Percentiles rank a stretch among this genome's conserved stretches.
Evolutionary conservation across 2,113 vertebrate genomes (phyloP).

Genomic region (Smithornis capensis): DNA sequence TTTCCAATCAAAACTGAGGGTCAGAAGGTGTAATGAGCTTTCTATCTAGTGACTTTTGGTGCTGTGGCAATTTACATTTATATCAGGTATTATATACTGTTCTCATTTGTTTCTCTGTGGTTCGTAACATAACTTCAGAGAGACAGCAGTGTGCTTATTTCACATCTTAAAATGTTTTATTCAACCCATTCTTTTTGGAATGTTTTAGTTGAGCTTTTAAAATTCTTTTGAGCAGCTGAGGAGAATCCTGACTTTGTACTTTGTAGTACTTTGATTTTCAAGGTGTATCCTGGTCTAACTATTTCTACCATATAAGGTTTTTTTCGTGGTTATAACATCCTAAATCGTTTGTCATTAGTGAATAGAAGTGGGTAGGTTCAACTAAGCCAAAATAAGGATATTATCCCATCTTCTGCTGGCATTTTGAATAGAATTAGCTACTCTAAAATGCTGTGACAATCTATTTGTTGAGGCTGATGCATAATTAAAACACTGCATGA

Average conservation of each 20-base stretch:
- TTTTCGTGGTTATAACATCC: neutral
- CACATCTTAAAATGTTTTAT: neutral
- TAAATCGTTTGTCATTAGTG: neutral
- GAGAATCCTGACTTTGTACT: neutral
- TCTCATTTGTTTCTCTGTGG: neutral
- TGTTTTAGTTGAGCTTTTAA: neutral
- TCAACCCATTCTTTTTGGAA: neutral
- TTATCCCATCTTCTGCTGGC: neutral
- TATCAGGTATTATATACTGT: neutral
- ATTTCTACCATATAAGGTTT: neutral
- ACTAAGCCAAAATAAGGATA: neutral
- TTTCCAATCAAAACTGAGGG: neutral
- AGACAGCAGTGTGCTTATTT: neutral
- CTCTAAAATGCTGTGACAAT: neutral
- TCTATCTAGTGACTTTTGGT: neutral
- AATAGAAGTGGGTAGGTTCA: neutral
- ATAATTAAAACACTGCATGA: constrained; percentile 28
- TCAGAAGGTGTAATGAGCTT: neutral
- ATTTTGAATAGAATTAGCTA: constrained; percentile 3
- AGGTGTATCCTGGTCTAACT: neutral
- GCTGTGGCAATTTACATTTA: neutral
- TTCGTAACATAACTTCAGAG: neutral
- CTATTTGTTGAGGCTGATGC: constrained; percentile 32
- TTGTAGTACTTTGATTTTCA: neutral
- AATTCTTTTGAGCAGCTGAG: neutral